These are phyloP conservation scores for Pseudorhombus dupliciocellatus DNA, from an alignment of 2,113 vertebrate species.

Conservation along the genomic window DNA sequence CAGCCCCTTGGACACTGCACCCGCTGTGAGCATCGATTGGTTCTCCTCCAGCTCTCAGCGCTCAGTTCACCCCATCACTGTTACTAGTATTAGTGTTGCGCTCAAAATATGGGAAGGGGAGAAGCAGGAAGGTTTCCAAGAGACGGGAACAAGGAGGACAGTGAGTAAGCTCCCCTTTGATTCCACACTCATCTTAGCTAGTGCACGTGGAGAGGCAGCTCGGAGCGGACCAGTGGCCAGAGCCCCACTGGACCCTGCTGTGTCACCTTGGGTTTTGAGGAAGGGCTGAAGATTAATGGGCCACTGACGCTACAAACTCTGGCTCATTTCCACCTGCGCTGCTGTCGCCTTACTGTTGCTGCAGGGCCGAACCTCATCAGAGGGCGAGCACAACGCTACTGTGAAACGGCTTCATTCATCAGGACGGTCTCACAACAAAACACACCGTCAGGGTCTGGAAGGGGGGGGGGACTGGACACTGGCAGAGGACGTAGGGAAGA, in stretches of 20 bases:
- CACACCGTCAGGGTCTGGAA: slow-evolving; percentile 52
- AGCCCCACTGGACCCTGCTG: slow-evolving; percentile 11
- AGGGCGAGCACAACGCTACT: slow-evolving; percentile 48
- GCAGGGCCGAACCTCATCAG: slow-evolving; percentile 42
- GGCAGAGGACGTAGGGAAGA: not conserved
- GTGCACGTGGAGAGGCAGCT: slow-evolving; percentile 37
- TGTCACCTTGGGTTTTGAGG: slow-evolving; percentile 71
- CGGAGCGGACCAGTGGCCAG: slow-evolving; percentile 10
- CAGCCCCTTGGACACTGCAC: slow-evolving; percentile 61
- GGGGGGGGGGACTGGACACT: slow-evolving; percentile 18
- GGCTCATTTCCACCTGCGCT: slow-evolving; percentile 58
- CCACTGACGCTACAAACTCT: slow-evolving; percentile 51
- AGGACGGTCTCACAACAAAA: slow-evolving; percentile 51
- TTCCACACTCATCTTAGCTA: slow-evolving; percentile 56
- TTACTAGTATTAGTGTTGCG: slow-evolving; percentile 41
- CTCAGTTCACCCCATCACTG: slow-evolving; percentile 51
- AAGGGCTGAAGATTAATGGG: slow-evolving; percentile 68
- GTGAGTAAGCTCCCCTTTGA: slow-evolving; percentile 57
- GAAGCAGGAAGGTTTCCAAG: slow-evolving; percentile 36
- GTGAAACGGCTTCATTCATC: slow-evolving; percentile 58
- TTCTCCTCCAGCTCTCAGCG: slow-evolving; percentile 50
- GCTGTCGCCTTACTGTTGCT: slow-evolving; percentile 48
- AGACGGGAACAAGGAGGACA: slow-evolving; percentile 25
- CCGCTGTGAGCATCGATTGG: slow-evolving; percentile 65
- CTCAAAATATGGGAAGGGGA: slow-evolving; percentile 22